Evolutionary conservation across 2,113 vertebrate genomes (phyloP), one percentile per base, ranked within the genome.

Genomic region (Catharus minimus): DNA sequence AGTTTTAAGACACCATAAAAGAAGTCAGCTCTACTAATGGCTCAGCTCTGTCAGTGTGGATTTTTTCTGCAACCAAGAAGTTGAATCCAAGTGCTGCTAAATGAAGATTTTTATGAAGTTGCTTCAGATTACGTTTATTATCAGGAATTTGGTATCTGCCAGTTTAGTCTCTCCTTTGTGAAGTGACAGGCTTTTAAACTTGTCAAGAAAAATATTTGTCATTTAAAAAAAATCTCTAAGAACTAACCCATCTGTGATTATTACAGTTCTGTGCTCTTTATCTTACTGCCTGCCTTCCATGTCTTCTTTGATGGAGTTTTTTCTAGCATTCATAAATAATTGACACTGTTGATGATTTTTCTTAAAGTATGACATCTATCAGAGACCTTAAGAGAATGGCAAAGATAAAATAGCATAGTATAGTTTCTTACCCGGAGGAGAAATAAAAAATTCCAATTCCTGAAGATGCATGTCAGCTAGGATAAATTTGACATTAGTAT

Each of bases 261-360:
- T 71, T 71, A 38, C 24, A 82, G 32, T 36, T 89, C 36, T 69
- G 2, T 24, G 15, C 23, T 88, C 38, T 66, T 82, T 50, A 58
- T 84, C n/a, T 68, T 75, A 32, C 33, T 77, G 47, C 38, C 73
- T 83, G 52, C 28, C 27, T 88, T 90, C 61, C 41, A 14, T 20
- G 32, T 66, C 39, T 76, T 76, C 24, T 65, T 91, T 75, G 66
- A 89, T 75, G 8, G 7, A 5, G 32, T 72, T 92, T 91, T 77
- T 65, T 78, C 69, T 49, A 83, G 14, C 38, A 57, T 61, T 88
- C 44, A 94, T 94, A 91, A 90, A 95, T 90, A 83, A 88, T 83
- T 88, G 44, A 93, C 89, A 78, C 14, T 91, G 72, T 77, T 93
- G 75, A 73, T 88, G 52, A 66, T 81, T 77, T 92, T 80, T 57